Evolutionary conservation across 2,888 invertebrate genomes (phyloP).

Genomic region (Zhuqinia jingwanae): DNA sequence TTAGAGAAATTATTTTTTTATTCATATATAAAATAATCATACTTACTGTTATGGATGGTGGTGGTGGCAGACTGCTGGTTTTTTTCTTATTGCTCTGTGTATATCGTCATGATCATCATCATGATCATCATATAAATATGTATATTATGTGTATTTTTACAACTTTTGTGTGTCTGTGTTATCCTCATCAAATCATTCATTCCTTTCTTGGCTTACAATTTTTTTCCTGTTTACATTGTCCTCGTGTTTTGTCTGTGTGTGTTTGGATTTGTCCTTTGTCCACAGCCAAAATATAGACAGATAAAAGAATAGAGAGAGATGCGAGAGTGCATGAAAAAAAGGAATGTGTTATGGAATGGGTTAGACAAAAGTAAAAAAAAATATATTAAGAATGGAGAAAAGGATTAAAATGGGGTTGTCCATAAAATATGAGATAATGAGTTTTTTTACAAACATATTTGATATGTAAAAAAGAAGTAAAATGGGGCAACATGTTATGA

Average conservation of each 20-base stretch:
- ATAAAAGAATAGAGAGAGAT: too few species aligned
- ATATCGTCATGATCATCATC: neutral
- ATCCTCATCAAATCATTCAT: too few species aligned
- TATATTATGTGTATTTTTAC: slow-evolving; percentile 32
- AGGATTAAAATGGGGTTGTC: too few species aligned
- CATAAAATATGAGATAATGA: too few species aligned
- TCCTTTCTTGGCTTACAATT: slow-evolving; percentile 6
- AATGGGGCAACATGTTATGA: neutral
- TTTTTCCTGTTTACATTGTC: neutral
- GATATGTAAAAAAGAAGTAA: too few species aligned
- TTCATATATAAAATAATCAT: slow-evolving; percentile 29
- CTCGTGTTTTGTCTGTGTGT: neutral
- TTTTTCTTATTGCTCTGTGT: neutral
- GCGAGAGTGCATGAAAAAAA: slow-evolving; percentile 15
- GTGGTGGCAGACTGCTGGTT: neutral
- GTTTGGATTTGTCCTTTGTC: neutral
- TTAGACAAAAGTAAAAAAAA: slow-evolving; percentile 12
- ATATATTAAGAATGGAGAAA: neutral
- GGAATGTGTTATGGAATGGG: neutral
- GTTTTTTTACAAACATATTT: too few species aligned
- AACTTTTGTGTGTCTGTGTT: neutral
- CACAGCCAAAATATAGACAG: slow-evolving; percentile 26
- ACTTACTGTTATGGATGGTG: neutral
- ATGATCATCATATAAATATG: slow-evolving; percentile 29
- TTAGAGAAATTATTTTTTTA: slow-evolving; percentile 10